phyloP scores from a whole-genome alignment of 2,797 vertebrate species.

The Notoglanidium macrostoma region DNA sequence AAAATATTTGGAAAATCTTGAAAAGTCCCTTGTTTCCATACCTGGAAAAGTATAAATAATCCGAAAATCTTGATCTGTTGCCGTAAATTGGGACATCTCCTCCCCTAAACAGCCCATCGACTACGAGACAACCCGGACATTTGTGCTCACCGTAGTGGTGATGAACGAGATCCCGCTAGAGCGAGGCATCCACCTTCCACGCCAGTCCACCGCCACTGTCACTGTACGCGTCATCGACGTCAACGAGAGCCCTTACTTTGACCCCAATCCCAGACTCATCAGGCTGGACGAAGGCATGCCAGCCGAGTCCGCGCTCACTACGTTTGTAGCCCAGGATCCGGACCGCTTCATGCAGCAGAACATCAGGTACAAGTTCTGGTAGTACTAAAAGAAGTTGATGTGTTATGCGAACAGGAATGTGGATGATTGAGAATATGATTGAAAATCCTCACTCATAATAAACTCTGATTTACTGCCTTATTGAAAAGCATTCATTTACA shows the following conservation, averaged over 20 bases:
- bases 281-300: conserved; percentile 88
- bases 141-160: conserved; percentile 90
- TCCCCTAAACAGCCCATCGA: conserved; percentile 84
- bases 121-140: conserved; percentile 88
- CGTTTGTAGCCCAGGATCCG: conserved; percentile 91
- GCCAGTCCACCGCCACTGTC: conserved; percentile 94
- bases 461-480: not conserved
- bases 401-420: not conserved
- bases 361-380: conserved; percentile 78
- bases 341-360: conserved; percentile 93
- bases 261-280: conserved; percentile 88
- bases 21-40: not conserved
- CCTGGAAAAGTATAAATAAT: not conserved
- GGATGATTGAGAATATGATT: not conserved
- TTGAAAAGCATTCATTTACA: not conserved
- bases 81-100: not conserved
- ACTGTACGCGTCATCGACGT: conserved; percentile 91
- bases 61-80: not conserved
- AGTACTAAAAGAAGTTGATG: not conserved
- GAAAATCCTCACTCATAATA: not conserved
- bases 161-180: conserved; percentile 91
- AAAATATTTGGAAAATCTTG: not conserved
- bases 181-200: conserved; percentile 89
- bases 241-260: conserved; percentile 94
- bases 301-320: conserved; percentile 79